Conservation (phyloP, 2,888 invertebrate species). For the Diarsia dahlii region DNA sequence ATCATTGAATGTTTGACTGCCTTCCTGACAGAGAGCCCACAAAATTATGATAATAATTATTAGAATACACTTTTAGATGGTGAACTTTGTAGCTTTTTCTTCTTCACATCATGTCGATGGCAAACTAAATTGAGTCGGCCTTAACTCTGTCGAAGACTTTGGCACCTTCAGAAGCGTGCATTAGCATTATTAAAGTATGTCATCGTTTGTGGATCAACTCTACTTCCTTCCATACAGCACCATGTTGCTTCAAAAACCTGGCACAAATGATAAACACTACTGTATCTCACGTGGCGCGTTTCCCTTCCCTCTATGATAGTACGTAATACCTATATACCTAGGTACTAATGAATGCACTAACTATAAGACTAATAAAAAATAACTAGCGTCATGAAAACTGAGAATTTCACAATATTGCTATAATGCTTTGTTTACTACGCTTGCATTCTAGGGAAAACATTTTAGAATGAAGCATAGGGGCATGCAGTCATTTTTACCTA, state of each 20-base stretch:
- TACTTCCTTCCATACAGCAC: too few species aligned
- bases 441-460: conserved; percentile 21
- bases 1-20: background rate
- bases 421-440: conserved; percentile 25
- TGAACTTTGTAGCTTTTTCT: background rate
- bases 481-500: conserved; percentile 30
- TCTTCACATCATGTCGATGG: background rate
- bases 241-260: too few species aligned
- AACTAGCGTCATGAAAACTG: conserved; percentile 3
- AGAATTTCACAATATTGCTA: conserved; percentile 40
- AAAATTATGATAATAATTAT: background rate
- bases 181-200: too few species aligned
- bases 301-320: background rate
- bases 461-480: conserved; percentile 34
- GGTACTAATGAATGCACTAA: background rate
- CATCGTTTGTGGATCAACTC: too few species aligned
- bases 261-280: too few species aligned
- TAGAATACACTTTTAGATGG: background rate
- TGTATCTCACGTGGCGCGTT: background rate
- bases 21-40: background rate
- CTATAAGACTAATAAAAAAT: background rate
- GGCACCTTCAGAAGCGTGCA: background rate
- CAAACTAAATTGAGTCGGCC: background rate
- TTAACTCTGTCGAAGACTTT: background rate
- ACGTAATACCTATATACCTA: background rate